Evolutionary conservation across 1,140 invertebrate species (phyloP), one percentile per base, ranked within the genome.

Genomic region (Vollenhovia emeryi): DNA sequence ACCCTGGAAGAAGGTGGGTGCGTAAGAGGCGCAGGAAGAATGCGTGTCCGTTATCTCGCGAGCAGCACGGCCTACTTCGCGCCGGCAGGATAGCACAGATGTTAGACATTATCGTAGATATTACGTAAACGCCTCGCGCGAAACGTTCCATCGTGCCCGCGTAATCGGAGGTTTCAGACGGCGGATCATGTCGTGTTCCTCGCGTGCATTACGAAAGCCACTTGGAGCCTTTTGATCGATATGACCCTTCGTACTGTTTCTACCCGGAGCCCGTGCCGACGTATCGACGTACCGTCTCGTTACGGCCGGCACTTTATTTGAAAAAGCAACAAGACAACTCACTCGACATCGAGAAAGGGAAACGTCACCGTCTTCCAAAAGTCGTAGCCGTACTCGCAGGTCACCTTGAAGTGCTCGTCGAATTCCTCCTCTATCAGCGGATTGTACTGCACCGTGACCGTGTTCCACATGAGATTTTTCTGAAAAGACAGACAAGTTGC

Each of bases 381-480:
- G 93, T 99, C 98, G 93, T 99, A 99, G 60, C 98, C 98, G 92
- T 99, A 99, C 94, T 99, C 98, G 94, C 98, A 99, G 7, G 98
- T 99, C n/a, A 99, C 98, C 94, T 98, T 98, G 93, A 99, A 99
- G 92, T 99, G 98, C 91, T 99, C 98, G 94, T 99, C 98, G 95
- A 97, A 98, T 93, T 99, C 98, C 93, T 99, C 98, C 93, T 99
- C 98, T 84, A 99, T 99, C 66, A 99, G 93, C 0, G 98, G 96
- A 95, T 99, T 99, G 94, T 99, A 99, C 91, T 99, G 98, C 30
- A 99, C 98, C 1, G 98, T 99, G 52, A 99, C 97, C 1, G 98
- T 99, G 93, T 99, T 99, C 98, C 98, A 99, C 98, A 99, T 99
- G 86, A 98, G 97, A 94, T 99, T 98, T 96, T 98, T 98, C 97